Conservation (phyloP, 1,140 invertebrate genomes). For the Drosophila sucinea region DNA sequence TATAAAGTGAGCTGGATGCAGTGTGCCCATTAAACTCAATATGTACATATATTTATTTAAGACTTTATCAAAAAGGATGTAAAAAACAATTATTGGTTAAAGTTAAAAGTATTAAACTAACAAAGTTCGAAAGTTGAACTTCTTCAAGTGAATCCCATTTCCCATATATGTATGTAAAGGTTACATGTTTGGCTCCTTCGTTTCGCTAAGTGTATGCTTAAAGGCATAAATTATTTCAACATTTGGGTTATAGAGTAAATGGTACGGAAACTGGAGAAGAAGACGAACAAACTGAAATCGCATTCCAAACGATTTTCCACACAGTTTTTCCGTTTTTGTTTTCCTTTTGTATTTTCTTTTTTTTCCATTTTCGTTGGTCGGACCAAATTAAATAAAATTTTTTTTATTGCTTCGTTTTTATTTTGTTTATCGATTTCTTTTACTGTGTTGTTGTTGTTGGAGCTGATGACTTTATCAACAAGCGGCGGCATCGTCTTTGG, state of each 20-base stretch:
- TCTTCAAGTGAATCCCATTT: background rate
- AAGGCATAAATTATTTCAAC: conserved; percentile 57
- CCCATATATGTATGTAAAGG: no score
- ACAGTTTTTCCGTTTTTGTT: conserved; percentile 6
- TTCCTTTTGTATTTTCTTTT: conserved; percentile 40
- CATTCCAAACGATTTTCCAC: conserved; percentile 6
- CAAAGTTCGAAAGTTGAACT: background rate
- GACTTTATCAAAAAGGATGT: no score
- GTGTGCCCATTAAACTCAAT: no score
- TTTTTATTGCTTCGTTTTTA: conserved; percentile 23
- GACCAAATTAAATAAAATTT: conserved; percentile 35
- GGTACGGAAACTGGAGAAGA: conserved; percentile 42
- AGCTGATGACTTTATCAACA: conserved; percentile 69
- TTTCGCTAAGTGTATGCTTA: conserved; percentile 10
- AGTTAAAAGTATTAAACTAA: no score
- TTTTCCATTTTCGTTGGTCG: background rate
- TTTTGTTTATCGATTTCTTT: conserved; percentile 63
- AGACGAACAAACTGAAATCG: conserved; percentile 22
- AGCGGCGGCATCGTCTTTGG: conserved; percentile 43
- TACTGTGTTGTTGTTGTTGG: background rate
- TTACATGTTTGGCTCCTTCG: background rate
- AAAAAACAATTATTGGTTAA: no score
- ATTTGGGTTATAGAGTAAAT: conserved; percentile 52
- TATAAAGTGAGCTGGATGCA: no score
- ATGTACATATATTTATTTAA: no score